Evolutionary conservation across 2,797 vertebrate genomes (phyloP).

Genomic region (Sciaenops ocellatus): DNA sequence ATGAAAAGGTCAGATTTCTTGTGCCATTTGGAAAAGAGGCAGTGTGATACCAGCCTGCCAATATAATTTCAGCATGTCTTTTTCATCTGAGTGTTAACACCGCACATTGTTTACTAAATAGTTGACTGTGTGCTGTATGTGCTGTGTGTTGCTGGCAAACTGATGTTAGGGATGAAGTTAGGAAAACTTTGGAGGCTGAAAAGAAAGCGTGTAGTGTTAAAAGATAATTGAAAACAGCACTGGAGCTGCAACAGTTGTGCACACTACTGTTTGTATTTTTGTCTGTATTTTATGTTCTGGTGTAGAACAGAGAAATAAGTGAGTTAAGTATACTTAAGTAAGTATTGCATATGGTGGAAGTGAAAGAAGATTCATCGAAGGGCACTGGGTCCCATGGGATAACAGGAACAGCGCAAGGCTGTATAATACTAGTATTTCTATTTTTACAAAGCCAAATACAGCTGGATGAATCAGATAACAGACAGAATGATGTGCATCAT

Average conservation of each 20-base stretch:
- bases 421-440: neutral
- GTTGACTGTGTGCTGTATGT: conserved; percentile 25
- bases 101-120: conserved; percentile 64
- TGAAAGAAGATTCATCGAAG: conserved; percentile 4
- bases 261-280: neutral
- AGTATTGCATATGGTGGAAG: conserved; percentile 3
- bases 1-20: conserved; percentile 79
- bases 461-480: conserved; percentile 10
- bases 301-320: conserved; percentile 6
- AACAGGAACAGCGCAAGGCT: conserved; percentile 10
- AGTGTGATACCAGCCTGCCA: conserved; percentile 75
- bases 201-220: conserved; percentile 7
- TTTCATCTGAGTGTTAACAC: conserved; percentile 65
- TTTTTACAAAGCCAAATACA: conserved; percentile 11
- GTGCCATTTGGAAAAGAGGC: conserved; percentile 83
- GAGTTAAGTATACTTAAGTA: conserved; percentile 15
- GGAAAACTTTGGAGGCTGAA: conserved; percentile 40
- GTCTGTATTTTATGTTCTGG: conserved; percentile 32
- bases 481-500: conserved; percentile 6
- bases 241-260: conserved; percentile 11
- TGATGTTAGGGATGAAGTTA: conserved; percentile 27
- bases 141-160: conserved; percentile 27
- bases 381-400: neutral
- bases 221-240: conserved; percentile 18
- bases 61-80: conserved; percentile 77